These are phyloP conservation scores for Decapterus maruadsi DNA, from an alignment of 2,797 vertebrate genomes.

Conservation along the genomic window DNA sequence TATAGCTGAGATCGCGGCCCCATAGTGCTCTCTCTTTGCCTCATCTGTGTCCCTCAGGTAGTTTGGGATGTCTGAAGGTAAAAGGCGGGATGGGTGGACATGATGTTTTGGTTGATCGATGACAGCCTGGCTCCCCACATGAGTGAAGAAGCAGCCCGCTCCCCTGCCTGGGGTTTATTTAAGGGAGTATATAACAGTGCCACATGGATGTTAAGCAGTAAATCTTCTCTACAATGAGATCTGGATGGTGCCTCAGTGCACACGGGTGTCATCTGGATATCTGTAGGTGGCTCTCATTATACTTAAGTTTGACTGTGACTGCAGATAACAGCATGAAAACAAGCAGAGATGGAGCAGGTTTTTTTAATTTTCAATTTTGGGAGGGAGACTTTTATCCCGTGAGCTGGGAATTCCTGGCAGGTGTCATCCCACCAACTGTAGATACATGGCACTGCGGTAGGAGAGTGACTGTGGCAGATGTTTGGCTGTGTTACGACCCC, in stretches of 20 bases:
- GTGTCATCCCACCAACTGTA: slow-evolving; percentile 25
- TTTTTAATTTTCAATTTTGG: not conserved
- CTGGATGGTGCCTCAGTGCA: slow-evolving; percentile 32
- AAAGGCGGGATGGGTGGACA: slow-evolving; percentile 55
- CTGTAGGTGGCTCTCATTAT: slow-evolving; percentile 18
- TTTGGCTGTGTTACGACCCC: slow-evolving; percentile 68
- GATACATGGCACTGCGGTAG: slow-evolving; percentile 60
- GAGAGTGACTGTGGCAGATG: slow-evolving; percentile 73
- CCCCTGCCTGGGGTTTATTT: slow-evolving; percentile 45
- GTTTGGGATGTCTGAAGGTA: slow-evolving; percentile 50
- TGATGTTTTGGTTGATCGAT: slow-evolving; percentile 60
- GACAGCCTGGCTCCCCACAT: slow-evolving; percentile 35
- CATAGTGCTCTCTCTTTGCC: slow-evolving; percentile 20
- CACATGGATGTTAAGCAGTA: slow-evolving; percentile 40
- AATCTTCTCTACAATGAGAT: slow-evolving; percentile 56
- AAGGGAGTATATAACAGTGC: slow-evolving; percentile 17
- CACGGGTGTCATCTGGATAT: slow-evolving; percentile 28
- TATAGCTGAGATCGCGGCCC: slow-evolving; percentile 46
- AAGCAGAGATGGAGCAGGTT: slow-evolving; percentile 12
- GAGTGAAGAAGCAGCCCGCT: slow-evolving; percentile 29
- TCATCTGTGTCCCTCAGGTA: slow-evolving; percentile 53
- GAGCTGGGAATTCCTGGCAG: slow-evolving; percentile 53
- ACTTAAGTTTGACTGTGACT: slow-evolving; percentile 27
- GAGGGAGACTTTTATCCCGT: not conserved
- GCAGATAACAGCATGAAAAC: slow-evolving; percentile 21